Evolutionary conservation across 2,888 invertebrate genomes (phyloP), one percentile per base, ranked within the genome.

Genomic region (Tuberolachnus salignus): DNA sequence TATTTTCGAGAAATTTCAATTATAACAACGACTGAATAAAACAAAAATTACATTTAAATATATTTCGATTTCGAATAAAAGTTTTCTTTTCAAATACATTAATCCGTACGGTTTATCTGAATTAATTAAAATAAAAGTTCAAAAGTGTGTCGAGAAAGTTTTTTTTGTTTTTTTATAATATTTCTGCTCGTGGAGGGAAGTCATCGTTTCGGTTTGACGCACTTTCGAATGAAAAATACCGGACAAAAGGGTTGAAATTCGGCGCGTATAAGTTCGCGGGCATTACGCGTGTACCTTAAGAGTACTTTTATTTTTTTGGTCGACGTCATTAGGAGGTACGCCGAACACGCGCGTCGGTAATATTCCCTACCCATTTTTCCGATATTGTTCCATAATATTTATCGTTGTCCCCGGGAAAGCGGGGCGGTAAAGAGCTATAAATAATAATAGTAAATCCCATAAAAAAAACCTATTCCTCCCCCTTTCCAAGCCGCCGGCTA

Each of bases 371-470:
- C 16, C 26, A 53, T 64, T 44, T 63, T 55, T 64, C 4, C 64
- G 14, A 10, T 26, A 55, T 64, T 66, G 44, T 21, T 23, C n/a
- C 34, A 11, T 14, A 21, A 51, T 21, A 61, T 73, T 73, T 61
- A 53, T 53, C 53, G 21, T 74, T 74, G 53, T 74, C 23, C 8
- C 11, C 16, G 53, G n/a, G 11, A 55, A n/a, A 66, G 53, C 44
- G 42, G 53, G 63, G 11, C 11, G 51, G 34, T 6, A 6, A 71
- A 71, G 59, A 1, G 21, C 42, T 21, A 64, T 53, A 73, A 23
- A 49, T 51, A 73, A 55, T 66, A 64, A 63, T 51, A 64, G 34
- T 23, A 64, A 63, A 63, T 55, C 44, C 44, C n/a, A n/a, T n/a
- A n/a, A n/a, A 1, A 64, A 66, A 74, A 64, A 74, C 9, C 13